Evolutionary conservation across 2,888 invertebrate genomes (phyloP), one percentile per base, ranked within the genome.

Genomic region (Temnothorax rugatulus): DNA sequence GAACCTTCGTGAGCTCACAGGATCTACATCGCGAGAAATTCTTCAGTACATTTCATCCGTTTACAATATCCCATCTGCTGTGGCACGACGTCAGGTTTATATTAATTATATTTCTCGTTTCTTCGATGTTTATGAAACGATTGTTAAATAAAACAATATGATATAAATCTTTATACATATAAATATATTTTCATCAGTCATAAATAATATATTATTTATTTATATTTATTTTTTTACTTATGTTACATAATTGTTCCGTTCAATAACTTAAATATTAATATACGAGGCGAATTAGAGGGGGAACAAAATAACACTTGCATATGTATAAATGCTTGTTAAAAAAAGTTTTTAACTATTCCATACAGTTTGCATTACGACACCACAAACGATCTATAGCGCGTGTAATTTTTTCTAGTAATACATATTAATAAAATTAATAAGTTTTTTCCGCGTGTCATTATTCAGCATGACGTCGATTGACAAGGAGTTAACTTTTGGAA

Each of bases 11-110:
- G 88, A 92, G 57, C 64, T 86, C 21, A 91, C 88, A 68, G 93
- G 93, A 9, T 92, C 92, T 5, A 91, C 88, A 0, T 89, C 90
- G 5, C 82, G 77, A 9, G 92, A 92, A 69, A 93, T 93, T 66
- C 71, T 92, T 44, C 86, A 86, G 82, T 93, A 92, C 66, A 84
- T 93, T 18, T 86, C 92, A 1, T 88, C 90, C 0, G 76, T 89
- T 38, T 88, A 90, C 41, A 77, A 91, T 11, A 61, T 93, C 9
- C 84, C 92, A 2, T 25, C 71, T 9, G 83, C 86, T 50, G 66
- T 73, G 7, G 92, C 90, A 7, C 91, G 89, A n/a, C 92, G 92
- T 84, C 92, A 93, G 91, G 93, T 93, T 76, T 44, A 29, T 8
- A 15, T 34, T 41, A 66, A 44, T 5, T 5, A 47, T 38, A 47